Evolutionary conservation across 2,888 invertebrate species (phyloP), one percentile per base, ranked within the genome.

Genomic region (Parnassius orleans): DNA sequence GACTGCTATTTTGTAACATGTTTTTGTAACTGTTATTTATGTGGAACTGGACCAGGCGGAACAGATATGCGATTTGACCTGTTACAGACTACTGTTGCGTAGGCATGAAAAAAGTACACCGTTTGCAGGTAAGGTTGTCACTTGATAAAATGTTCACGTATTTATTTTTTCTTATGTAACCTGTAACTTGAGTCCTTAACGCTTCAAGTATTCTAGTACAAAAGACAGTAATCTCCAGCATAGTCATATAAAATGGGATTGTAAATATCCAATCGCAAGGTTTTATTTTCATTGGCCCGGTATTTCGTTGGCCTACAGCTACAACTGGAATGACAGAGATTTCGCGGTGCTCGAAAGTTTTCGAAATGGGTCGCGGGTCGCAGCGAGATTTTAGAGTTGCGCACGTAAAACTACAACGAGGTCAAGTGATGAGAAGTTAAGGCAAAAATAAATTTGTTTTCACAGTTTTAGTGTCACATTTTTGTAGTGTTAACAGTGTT

Each of bases 281-380:
- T 50, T 62, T 33, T n/a, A 43, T 62, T 62, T 54, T 44, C 58
- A 54, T 53, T 62, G 44, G 15, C 41, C 44, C 14, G 55, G 46
- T 42, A 19, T 59, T 58, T 55, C 51, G 42, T 33, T 77, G 76
- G 71, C 79, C 79, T 77, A 83, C 33, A 33, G 7, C 33, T 77
- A 83, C 81, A 80, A 81, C 77, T 69, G 75, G 71, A 79, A 80
- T 76, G 79, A 80, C 70, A 65, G 66, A 75, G 72, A 80, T 77
- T 78, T 72, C 72, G 74, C 66, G 71, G 76, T 74, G 72, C 71
- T 65, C 72, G 70, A 72, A 78, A 81, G 68, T 81, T 81, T 76
- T 58, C 65, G 78, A 86, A 83, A 81, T 83, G 73, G 85, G 83
- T 84, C 84, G 80, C 71, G 73, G 85, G 83, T 84, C 84, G 80